Percentiles rank a stretch among this genome's conserved stretches.
phyloP scores from a whole-genome alignment of 2,113 vertebrate genomes.

The Cyprinodon brontotheroides region DNA sequence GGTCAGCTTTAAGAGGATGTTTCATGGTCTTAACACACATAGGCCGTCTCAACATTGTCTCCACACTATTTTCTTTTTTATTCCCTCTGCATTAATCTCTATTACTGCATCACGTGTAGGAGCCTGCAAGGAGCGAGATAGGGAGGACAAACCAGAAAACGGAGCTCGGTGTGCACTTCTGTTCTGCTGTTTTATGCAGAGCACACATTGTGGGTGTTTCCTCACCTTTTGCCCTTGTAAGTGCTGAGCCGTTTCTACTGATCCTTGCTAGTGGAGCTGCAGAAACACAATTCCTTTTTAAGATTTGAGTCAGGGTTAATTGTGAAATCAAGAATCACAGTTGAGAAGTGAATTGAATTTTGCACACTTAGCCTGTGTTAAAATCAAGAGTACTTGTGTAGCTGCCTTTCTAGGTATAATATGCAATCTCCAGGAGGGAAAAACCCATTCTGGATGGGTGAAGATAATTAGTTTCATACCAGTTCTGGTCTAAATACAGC shows the following conservation, averaged over 20 bases:
- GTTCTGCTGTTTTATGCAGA: slow-evolving; percentile 18
- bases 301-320: not conserved
- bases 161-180: slow-evolving; percentile 16
- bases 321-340: slow-evolving; percentile 29
- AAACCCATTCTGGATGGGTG: too few relatives aligned
- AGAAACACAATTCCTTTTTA: slow-evolving; percentile 5
- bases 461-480: too few relatives aligned
- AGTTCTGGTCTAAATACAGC: too few relatives aligned
- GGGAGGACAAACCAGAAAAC: slow-evolving; percentile 23
- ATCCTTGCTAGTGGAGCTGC: slow-evolving; percentile 1
- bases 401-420: not conserved
- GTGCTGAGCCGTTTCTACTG: slow-evolving; percentile 7
- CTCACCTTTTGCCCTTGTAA: slow-evolving; percentile 25
- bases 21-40: too few relatives aligned
- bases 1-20: not conserved
- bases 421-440: too few relatives aligned
- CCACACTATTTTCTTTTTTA: slow-evolving; percentile 6
- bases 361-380: not conserved
- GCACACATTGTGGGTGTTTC: slow-evolving; percentile 33
- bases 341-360: slow-evolving; percentile 17
- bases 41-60: not conserved
- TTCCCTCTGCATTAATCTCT: slow-evolving; percentile 60
- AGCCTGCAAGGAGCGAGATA: not conserved
- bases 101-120: slow-evolving; percentile 45
- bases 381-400: slow-evolving; percentile 4